These are phyloP conservation scores for Chlorodrepanis virens DNA, from an alignment of 2,113 vertebrate species.

Conservation along the genomic window DNA sequence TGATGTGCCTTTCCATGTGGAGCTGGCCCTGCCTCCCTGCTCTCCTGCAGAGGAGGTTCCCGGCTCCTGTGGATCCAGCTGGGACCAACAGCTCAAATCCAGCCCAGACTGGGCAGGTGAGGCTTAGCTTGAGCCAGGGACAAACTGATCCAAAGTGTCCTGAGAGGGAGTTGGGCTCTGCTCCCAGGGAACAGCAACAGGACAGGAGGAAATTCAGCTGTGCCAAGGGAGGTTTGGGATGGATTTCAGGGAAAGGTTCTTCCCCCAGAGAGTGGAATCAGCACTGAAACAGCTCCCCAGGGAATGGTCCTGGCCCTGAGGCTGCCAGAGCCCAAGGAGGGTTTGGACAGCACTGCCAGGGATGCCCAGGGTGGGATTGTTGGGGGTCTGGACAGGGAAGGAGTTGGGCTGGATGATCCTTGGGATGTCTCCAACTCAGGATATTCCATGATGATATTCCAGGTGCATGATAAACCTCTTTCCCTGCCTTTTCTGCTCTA, in stretches of 20 bases:
- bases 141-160: neutral
- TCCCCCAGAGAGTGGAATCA: neutral
- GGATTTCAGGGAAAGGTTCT: neutral
- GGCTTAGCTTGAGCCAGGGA: neutral
- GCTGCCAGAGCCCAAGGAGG: neutral
- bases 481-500: neutral
- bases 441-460: neutral
- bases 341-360: accelerated
- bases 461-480: accelerated
- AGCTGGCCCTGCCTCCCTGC: neutral
- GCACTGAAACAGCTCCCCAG: neutral
- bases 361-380: neutral
- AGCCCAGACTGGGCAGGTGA: neutral
- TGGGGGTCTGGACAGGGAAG: neutral
- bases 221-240: accelerated
- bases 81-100: neutral
- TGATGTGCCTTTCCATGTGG: accelerated
- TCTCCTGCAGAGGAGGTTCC: neutral
- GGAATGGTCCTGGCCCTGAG: neutral
- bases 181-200: neutral
- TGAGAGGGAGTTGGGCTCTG: accelerated
- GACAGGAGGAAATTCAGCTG: too few relatives aligned
- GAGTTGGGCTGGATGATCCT: neutral
- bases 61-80: accelerated
- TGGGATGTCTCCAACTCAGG: neutral